Conservation (phyloP, 2,888 invertebrate genomes). For the Tanytarsus gracilentus region DNA sequence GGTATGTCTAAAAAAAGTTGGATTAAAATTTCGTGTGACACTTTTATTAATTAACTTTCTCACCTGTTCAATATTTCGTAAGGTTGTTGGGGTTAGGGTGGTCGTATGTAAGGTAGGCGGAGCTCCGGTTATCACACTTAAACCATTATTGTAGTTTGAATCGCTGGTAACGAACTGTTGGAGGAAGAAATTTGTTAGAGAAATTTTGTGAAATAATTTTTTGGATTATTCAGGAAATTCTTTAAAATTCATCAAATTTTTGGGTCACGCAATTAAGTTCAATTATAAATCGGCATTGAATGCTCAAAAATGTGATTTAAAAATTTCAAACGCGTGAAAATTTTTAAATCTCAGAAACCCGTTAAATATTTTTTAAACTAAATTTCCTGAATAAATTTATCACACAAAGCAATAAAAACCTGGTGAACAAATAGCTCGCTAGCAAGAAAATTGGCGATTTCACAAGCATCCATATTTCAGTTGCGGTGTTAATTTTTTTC, state of each 20-base stretch:
- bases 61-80: conserved; percentile 80
- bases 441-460: conserved; percentile 75
- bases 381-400: no score
- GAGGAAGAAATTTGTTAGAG: conserved; percentile 35
- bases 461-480: conserved; percentile 78
- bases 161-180: conserved; percentile 71
- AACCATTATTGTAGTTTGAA: conserved; percentile 52
- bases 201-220: no score
- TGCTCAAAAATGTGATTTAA: no score
- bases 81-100: conserved; percentile 87
- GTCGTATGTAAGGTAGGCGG: conserved; percentile 87
- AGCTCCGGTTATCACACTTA: conserved; percentile 55
- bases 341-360: no score
- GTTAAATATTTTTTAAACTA: conserved; percentile 29
- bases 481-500: no score
- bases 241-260: background rate
- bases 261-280: no score
- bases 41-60: conserved; percentile 26
- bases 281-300: no score
- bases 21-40: background rate
- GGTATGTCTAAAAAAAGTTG: conserved; percentile 51
- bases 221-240: background rate
- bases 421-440: conserved; percentile 78
- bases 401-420: no score
- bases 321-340: no score